Evolutionary conservation across 2,797 vertebrate species (phyloP), one percentile per base, ranked within the genome.

Genomic region (Antennarius maculatus): DNA sequence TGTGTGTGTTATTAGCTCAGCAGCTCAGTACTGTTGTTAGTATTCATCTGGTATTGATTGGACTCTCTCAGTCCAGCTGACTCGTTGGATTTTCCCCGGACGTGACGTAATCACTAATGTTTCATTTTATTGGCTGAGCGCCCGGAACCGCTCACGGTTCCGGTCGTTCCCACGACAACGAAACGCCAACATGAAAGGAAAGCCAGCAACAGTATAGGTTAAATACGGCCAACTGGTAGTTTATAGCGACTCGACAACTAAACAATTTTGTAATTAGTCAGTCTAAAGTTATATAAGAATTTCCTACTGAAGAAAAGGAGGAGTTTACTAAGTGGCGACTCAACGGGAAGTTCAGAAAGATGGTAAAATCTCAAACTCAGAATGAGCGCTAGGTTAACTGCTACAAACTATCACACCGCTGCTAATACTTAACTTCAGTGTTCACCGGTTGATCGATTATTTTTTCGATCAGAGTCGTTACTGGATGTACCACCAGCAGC

Each of bases 101-200:
- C 3, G 31, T 77, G 72, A 76, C 85, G 78, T 84, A 59, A 77
- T 16, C 7, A 34, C 31, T 8, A 8, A 34, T 34, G 31, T 34
- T 34, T 34, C 5, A 34, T 34, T 34, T 34, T 4, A 34, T 34
- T 34, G 31, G 31, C 31, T 34, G 31, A 2, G 0, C 7, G 4
- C 6, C 1, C 0, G 41, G 37, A 13, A 42, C 41, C 41, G 2
- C 5, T 2, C 4, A n/a, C n/a, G n/a, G n/a, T n/a, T n/a, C n/a
- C n/a, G n/a, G n/a, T n/a, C 34, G 89, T 90, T 89, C 13, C 88
- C 80, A 69, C 17, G 87, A 79, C 88, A 76, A 91, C 88, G 14
- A 27, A 42, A 81, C 23, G 28, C 75, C 18, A 51, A 76, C 77
- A 82, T 57, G 7, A 12, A 8, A 29, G 27, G 17, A 27, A 18